phyloP scores from a whole-genome alignment of 2,888 invertebrate genomes.

The Oegoconia quadripuncta region DNA sequence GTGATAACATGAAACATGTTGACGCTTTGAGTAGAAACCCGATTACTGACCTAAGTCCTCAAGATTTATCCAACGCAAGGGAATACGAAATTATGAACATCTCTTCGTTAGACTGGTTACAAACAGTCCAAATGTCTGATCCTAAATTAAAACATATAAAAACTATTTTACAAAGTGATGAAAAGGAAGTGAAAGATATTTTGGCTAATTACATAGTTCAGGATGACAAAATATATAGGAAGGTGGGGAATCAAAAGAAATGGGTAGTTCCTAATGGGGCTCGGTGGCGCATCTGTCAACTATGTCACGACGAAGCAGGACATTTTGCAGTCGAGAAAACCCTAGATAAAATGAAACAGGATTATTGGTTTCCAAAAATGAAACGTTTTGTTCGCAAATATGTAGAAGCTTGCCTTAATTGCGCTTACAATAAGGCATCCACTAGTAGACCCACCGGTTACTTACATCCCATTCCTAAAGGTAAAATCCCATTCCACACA shows the following conservation, averaged over 20 bases:
- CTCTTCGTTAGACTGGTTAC: slow-evolving; percentile 2
- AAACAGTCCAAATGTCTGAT: slow-evolving; percentile 7
- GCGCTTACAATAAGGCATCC: slow-evolving; percentile 13
- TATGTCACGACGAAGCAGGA: slow-evolving; percentile 16
- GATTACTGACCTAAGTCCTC: too few species aligned
- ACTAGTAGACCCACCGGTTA: slow-evolving; percentile 8
- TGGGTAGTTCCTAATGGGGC: slow-evolving; percentile 24
- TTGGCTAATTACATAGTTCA: slow-evolving; percentile 2
- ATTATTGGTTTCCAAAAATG: slow-evolving; percentile 23
- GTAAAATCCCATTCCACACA: slow-evolving; percentile 11
- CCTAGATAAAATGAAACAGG: slow-evolving; percentile 9
- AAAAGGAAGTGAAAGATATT: neutral
- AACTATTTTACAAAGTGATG: neutral
- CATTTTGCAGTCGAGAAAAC: slow-evolving; percentile 21
- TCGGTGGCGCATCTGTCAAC: slow-evolving; percentile 20
- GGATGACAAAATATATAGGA: neutral
- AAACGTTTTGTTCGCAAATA: slow-evolving; percentile 20
- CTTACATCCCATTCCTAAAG: slow-evolving; percentile 14
- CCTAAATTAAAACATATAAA: slow-evolving; percentile 3
- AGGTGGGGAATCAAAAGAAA: neutral
- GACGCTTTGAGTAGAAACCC: slow-evolving; percentile 1
- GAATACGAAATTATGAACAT: neutral
- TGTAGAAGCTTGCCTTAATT: slow-evolving; percentile 16
- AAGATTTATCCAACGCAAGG: neutral
- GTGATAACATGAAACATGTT: slow-evolving; percentile 2